Percentiles rank a stretch among this genome's conserved stretches.
Evolutionary conservation across 30 jellyfish, hydroid and myxozoan genomes (phyloP).

Genomic region (Aurelia sp.): DNA sequence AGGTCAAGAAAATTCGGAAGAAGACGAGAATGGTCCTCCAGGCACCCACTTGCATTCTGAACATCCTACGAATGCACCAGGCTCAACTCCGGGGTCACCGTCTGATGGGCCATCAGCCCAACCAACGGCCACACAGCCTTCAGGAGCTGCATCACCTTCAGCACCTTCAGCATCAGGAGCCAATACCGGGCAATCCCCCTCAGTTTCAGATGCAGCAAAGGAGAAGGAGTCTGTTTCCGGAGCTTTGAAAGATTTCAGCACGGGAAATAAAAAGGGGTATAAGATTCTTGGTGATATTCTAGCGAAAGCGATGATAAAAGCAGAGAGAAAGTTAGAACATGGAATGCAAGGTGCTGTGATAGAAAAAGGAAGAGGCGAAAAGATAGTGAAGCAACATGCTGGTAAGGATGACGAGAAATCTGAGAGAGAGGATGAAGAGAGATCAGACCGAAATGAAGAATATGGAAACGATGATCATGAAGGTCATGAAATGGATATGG

Average conservation of each 20-base stretch:
- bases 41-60: conserved; percentile 13
- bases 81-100: conserved; percentile 48
- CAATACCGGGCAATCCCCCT: neutral
- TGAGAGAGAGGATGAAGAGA: conserved; percentile 5
- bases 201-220: conserved; percentile 17
- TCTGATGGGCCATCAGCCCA: neutral
- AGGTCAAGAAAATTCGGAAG: no score
- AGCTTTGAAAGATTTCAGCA: conserved; percentile 47
- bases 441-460: neutral
- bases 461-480: neutral
- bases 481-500: neutral
- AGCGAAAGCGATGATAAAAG: conserved; percentile 79
- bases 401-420: neutral
- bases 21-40: neutral
- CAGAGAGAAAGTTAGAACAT: conserved; percentile 50
- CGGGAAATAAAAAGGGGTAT: conserved; percentile 44
- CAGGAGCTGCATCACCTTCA: conserved; percentile 29
- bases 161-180: conserved; percentile 32
- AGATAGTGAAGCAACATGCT: conserved; percentile 13
- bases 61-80: neutral
- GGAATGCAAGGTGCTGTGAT: conserved; percentile 20
- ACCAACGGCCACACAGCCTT: conserved; percentile 42
- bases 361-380: conserved; percentile 8
- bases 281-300: conserved; percentile 69
- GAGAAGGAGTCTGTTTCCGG: conserved; percentile 18